These are phyloP conservation scores for Helleia helle DNA, from an alignment of 2,888 invertebrate genomes.

Conservation along the genomic window DNA sequence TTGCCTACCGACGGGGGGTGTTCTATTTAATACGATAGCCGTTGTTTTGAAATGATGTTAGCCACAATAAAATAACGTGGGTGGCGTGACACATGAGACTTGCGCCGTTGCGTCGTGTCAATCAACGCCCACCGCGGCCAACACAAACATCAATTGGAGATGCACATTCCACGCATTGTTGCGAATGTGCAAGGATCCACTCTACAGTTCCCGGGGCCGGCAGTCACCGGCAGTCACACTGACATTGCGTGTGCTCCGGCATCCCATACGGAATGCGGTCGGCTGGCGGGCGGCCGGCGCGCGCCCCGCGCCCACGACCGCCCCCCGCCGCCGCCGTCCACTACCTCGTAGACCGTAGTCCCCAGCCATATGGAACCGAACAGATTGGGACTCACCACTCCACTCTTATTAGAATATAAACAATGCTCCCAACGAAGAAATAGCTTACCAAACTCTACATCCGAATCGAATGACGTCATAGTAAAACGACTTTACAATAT, in stretches of 20 bases:
- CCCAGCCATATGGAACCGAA: slow-evolving; percentile 62
- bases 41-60: slow-evolving; percentile 10
- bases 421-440: too few species aligned
- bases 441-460: slow-evolving; percentile 20
- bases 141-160: slow-evolving; percentile 21
- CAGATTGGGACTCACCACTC: slow-evolving; percentile 44
- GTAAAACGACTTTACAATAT: slow-evolving; percentile 4
- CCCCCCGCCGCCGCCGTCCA: slow-evolving; percentile 58
- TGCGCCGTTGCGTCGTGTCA: slow-evolving; percentile 37
- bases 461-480: slow-evolving; percentile 37
- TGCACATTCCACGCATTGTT: slow-evolving; percentile 23
- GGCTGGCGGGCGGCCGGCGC: slow-evolving; percentile 54
- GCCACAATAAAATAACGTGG: slow-evolving; percentile 15
- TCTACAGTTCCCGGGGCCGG: slow-evolving; percentile 33
- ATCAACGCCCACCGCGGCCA: slow-evolving; percentile 26
- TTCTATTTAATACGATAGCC: too few species aligned
- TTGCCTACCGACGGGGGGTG: too few species aligned
- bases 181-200: slow-evolving; percentile 28
- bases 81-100: slow-evolving; percentile 27
- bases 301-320: slow-evolving; percentile 36
- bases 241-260: slow-evolving; percentile 71
- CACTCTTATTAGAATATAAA: slow-evolving; percentile 48
- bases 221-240: slow-evolving; percentile 51
- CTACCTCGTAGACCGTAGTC: slow-evolving; percentile 53
- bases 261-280: slow-evolving; percentile 72